Evolutionary conservation across 2,888 invertebrate species (phyloP), one percentile per base, ranked within the genome.

Genomic region (Colostygia pectinataria): DNA sequence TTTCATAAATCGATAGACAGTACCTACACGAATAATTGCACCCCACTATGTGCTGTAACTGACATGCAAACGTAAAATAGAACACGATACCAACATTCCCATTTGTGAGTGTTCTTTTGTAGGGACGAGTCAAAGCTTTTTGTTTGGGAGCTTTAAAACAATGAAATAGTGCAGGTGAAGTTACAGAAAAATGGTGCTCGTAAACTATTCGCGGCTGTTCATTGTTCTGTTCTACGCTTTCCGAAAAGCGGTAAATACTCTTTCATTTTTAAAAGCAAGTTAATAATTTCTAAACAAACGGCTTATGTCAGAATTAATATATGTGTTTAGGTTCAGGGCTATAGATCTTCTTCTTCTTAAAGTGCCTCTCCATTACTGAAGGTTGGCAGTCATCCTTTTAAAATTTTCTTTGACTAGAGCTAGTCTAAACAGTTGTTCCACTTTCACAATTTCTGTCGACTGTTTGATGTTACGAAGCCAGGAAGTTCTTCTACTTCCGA

Each of bases 41-140:
- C 3, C 2, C 5, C 1, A 4, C 27, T 28, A 27, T 13, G 20
- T 25, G 32, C 14, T 51, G 37, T 40, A 43, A 32, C 42, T 40
- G 48, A 52, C 59, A 59, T 49, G 59, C 59, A 42, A 56, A 45
- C 36, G 36, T 50, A 40, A 50, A 48, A 46, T 29, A 43, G 28
- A 29, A 39, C 56, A 53, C 40, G 47, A 54, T 43, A 38, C 49
- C 14, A 29, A 23, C 12, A 43, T 43, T 43, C 43, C 25, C 45
- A 54, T 50, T 53, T 45, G 45, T 41, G 29, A 20, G n/a, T 38
- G 20, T 24, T 37, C 47, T 49, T 53, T 48, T 56, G 50, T 49
- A 37, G 23, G 40, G 28, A 14, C 48, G 38, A 48, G 43, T 15
- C 43, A 28, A 23, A 55, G 55, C 45, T 59, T 59, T 58, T 55